Conservation (phyloP, 2,888 invertebrate genomes). For the Cactoblastis cactorum region DNA sequence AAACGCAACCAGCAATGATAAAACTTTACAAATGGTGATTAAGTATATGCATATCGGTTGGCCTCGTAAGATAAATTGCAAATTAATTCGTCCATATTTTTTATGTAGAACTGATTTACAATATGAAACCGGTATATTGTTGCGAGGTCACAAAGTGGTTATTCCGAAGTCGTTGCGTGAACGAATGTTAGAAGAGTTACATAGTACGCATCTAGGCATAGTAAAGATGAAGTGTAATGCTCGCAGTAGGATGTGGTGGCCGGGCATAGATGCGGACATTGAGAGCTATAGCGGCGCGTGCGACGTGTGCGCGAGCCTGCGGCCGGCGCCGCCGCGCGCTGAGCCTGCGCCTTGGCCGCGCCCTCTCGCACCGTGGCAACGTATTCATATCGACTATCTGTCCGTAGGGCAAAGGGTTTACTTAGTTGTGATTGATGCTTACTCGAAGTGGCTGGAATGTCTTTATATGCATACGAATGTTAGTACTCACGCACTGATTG, state of each 20-base stretch:
- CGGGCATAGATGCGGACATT: too few relatives aligned
- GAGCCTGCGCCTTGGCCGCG: constrained; percentile 23
- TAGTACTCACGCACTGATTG: too few relatives aligned
- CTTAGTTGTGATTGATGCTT: constrained; percentile 20
- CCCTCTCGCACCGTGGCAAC: constrained; percentile 17
- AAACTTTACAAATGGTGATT: too few relatives aligned
- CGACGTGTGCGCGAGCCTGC: constrained; percentile 10
- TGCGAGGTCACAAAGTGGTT: too few relatives aligned
- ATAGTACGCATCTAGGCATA: constrained; percentile 21
- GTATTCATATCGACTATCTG: constrained; percentile 26
- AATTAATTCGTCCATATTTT: constrained; percentile 19
- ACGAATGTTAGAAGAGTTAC: neutral
- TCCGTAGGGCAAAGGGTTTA: constrained; percentile 8
- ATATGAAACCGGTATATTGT: too few relatives aligned
- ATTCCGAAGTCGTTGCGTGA: constrained; percentile 7
- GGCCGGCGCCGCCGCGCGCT: constrained; percentile 20
- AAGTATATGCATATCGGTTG: constrained; percentile 20
- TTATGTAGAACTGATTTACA: constrained; percentile 19
- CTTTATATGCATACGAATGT: constrained; percentile 20
- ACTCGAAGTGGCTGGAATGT: constrained; percentile 25
- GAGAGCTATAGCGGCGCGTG: constrained; percentile 11
- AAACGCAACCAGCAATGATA: too few relatives aligned
- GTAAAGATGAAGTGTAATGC: constrained; percentile 18
- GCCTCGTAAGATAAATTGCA: constrained; percentile 5
- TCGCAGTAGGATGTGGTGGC: too few relatives aligned